Base-by-base conservation (phyloP, 2,888 invertebrate genomes). In the Lysandra coridon region DNA sequence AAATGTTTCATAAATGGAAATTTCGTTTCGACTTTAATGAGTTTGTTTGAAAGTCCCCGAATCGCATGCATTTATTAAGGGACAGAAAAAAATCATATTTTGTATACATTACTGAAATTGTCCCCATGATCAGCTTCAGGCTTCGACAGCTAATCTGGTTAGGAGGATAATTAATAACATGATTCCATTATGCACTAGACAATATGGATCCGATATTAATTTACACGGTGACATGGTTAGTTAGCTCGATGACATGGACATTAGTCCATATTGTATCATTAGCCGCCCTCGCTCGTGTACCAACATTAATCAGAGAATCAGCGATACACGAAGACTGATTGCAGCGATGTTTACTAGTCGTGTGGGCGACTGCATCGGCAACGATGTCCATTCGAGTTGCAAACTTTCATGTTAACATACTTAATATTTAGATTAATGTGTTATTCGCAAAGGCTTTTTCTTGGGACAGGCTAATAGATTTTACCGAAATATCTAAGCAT, bases 271-370 rank as follows among this genome's bases (percentile, higher is more conserved):
- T 69, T 69, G 69, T 69, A 69, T 69, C 69, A 69, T 69, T 69
- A 69, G 33, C 76, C 33, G 76, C 53, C 76, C n/a, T 76, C 76
- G 53, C 53, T 57, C 14, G 53, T 57, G 53, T 76, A 30, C 76
- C 30, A 76, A 57, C 76, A 76, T 76, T 57, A 53, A 76, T 76
- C 76, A 76, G 76, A 14, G 76, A 76, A 76, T 76, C 76, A 76
- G 76, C 33, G 76, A 76, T 75, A 76, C 76, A 76, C 76, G 53
- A 33, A 57, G 76, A 57, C 57, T 33, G 76, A 57, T 33, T 57
- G 53, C 53, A 57, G 76, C 78, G 23, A 57, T 49, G 40, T 17
- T 60, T n/a, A 79, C 74, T 7, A 23, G 44, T 74, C 12, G 64
- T 64, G 64, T 64, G 12, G 64, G 30, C 30, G 30, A 64, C 30